phyloP scores from a whole-genome alignment of 1,140 invertebrate genomes.

The Orius insidiosus region DNA sequence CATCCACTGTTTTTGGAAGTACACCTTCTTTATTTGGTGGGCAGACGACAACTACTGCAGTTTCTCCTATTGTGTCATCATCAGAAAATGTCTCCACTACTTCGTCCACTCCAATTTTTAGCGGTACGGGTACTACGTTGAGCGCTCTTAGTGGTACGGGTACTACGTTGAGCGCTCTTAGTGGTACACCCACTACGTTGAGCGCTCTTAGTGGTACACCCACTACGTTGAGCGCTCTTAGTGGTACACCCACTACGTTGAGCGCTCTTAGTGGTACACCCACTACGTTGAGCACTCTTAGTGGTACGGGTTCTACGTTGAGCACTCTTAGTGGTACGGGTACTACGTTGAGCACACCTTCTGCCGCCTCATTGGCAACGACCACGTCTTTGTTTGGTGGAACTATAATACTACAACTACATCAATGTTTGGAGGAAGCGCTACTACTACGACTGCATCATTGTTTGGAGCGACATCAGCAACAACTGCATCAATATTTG shows the following conservation, averaged over 20 bases:
- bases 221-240: background rate
- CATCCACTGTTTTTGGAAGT: background rate
- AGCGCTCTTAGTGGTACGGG: no score
- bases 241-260: background rate
- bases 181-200: no score
- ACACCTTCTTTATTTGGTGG: constrained; percentile 1
- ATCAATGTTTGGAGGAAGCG: no score
- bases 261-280: background rate
- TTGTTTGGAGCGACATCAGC: background rate
- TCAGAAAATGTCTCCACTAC: background rate
- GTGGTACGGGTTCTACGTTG: background rate
- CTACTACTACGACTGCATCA: background rate
- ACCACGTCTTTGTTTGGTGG: no score
- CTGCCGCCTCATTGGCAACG: no score
- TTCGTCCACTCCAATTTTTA: background rate
- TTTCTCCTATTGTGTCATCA: background rate
- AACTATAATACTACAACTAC: background rate
- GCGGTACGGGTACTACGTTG: background rate
- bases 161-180: no score
- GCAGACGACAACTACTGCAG: background rate
- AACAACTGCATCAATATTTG: background rate
- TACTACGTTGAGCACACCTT: no score
- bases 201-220: no score
- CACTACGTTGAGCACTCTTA: background rate
- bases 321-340: background rate